These are phyloP conservation scores for Turritopsis rubra DNA, from an alignment of 30 jellyfish, hydroid and myxozoan species.

Conservation along the genomic window DNA sequence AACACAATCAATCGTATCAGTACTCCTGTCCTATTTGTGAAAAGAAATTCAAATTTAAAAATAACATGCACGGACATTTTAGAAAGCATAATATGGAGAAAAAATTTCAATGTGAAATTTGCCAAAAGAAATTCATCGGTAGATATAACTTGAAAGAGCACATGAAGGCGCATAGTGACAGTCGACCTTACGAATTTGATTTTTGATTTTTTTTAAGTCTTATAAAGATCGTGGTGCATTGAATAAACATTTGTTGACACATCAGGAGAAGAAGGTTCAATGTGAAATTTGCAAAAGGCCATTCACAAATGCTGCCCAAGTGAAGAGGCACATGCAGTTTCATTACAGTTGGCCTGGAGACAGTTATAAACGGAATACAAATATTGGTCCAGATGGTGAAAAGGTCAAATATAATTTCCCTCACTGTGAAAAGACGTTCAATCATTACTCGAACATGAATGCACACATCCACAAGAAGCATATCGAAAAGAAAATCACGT, in stretches of 20 bases:
- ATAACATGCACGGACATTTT: constrained; percentile 34
- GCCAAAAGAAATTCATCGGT: constrained; percentile 42
- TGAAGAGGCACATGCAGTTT: constrained; percentile 33
- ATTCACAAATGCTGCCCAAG: constrained; percentile 20
- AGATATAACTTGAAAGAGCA: constrained; percentile 31
- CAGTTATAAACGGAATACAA: constrained; percentile 27
- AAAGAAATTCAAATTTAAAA: constrained; percentile 29
- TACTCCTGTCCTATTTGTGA: constrained; percentile 35
- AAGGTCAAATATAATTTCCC: constrained; percentile 13
- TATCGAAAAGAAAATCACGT: constrained; percentile 15
- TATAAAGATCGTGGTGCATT: constrained; percentile 42
- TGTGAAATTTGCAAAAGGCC: constrained; percentile 31
- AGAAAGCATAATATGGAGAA: constrained; percentile 33
- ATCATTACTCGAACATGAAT: constrained; percentile 35
- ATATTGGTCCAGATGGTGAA: constrained; percentile 23
- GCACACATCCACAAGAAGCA: constrained; percentile 32
- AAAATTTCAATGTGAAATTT: constrained; percentile 30
- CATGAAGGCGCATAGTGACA: constrained; percentile 31
- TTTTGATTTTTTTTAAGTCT: constrained; percentile 10
- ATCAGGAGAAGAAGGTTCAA: constrained; percentile 28
- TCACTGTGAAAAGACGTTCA: constrained; percentile 30
- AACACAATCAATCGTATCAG: constrained; percentile 30
- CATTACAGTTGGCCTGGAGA: constrained; percentile 49
- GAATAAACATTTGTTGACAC: constrained; percentile 34
- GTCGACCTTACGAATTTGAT: constrained; percentile 35